Evolutionary conservation across 2,888 invertebrate species (phyloP), one percentile per base, ranked within the genome.

Genomic region (Mythimna loreyi): DNA sequence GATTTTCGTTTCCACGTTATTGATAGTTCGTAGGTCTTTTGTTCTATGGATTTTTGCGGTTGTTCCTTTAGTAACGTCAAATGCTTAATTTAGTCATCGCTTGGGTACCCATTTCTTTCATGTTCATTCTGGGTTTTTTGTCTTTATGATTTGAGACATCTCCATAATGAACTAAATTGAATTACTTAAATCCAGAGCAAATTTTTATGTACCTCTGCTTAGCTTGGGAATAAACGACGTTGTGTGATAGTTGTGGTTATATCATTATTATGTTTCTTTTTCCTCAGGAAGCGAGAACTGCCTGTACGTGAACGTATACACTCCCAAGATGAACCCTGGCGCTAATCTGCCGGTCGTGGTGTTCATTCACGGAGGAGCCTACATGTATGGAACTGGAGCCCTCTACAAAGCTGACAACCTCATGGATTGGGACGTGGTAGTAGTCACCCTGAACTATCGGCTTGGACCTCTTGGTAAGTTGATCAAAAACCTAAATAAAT

Each of bases 381-480:
- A 97, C 87, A 97, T 97, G 96, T 97, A 96, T 81, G 97, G 97
- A 0, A 91, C 95, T 3, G 96, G 96, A 0, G 89, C 91, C 9
- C 65, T 88, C 0, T 97, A 96, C 86, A 96, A 96, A 1, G 96
- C 97, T 0, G 90, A 94, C 11, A 94, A 96, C 75, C 80, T 98
- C 0, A 96, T 98, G 96, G 96, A 97, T 61, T 91, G 94, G 57
- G 96, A 97, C 77, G 92, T 97, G 7, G 96, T 98, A 1, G 93
- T 97, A 0, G 97, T 97, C 0, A 97, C 97, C 16, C 84, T 98
- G 0, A 97, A 97, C 89, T 98, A 98, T 85, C 94, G 98, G 56
- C 84, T 98, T n/a, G 98, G 98, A 53, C 97, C 97, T 0, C 86
- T 98, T 67, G 98, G 97, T 97, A 88, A 91, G 91, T 36, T 36